These are phyloP conservation scores for Cydia splendana DNA, from an alignment of 1,140 invertebrate species.

Conservation along the genomic window DNA sequence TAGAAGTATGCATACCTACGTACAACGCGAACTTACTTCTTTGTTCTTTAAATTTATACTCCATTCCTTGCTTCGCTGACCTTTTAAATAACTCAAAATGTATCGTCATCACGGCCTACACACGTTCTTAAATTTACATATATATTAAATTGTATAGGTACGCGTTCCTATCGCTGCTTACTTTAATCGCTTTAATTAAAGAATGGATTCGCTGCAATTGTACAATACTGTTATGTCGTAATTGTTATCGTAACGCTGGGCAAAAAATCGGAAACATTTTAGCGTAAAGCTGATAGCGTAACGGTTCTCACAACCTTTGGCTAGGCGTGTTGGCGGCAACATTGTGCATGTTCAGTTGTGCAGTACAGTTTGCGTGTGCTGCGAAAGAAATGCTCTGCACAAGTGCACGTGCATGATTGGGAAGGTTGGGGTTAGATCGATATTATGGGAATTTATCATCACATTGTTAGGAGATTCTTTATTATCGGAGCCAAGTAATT, in stretches of 20 bases:
- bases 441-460: background rate
- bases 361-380: background rate
- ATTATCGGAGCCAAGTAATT: background rate
- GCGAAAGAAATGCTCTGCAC: background rate
- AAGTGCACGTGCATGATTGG: background rate
- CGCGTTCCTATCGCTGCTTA: slow-evolving; percentile 4
- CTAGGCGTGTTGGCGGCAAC: slow-evolving; percentile 1
- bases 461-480: background rate
- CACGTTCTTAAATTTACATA: slow-evolving; percentile 19
- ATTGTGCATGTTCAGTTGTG: background rate
- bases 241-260: slow-evolving; percentile 17
- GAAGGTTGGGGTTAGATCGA: background rate
- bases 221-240: slow-evolving; percentile 30
- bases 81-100: background rate
- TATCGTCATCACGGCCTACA: slow-evolving; percentile 8
- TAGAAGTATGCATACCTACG: too few species aligned
- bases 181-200: slow-evolving; percentile 7
- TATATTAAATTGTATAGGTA: slow-evolving; percentile 24
- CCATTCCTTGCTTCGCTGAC: background rate
- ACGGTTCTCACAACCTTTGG: slow-evolving; percentile 9
- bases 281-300: slow-evolving; percentile 7
- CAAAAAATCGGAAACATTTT: slow-evolving; percentile 27
- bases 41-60: background rate
- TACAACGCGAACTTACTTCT: background rate
- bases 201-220: slow-evolving; percentile 21